Conservation (phyloP, 64 coral and sea anemone genomes). For the Catalaphyllia jardinei region DNA sequence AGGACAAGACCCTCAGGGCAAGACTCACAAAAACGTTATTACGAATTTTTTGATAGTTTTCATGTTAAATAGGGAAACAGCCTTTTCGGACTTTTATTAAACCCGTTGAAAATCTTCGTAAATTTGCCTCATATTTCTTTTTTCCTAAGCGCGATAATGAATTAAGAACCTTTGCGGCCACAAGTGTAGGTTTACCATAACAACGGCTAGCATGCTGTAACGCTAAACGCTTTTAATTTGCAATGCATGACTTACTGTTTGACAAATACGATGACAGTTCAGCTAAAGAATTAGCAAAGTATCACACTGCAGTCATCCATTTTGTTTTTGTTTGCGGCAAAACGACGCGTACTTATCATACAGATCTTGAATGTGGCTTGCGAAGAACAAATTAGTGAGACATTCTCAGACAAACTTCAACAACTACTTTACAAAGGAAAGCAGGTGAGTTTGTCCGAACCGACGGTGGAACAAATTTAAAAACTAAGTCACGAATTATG, state of each 20-base stretch:
- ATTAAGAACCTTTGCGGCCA: background rate
- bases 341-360: background rate
- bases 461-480: constrained; percentile 12
- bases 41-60: too few relatives aligned
- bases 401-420: background rate
- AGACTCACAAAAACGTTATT: too few relatives aligned
- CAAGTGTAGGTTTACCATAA: background rate
- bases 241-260: constrained; percentile 33
- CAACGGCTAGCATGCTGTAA: background rate
- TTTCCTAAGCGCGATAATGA: too few relatives aligned
- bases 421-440: background rate
- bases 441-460: background rate
- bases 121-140: too few relatives aligned
- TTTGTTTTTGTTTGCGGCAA: background rate
- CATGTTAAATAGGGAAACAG: too few relatives aligned
- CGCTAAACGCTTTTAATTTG: constrained; percentile 17
- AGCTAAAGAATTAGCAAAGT: background rate
- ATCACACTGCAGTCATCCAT: background rate
- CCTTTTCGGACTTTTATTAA: too few relatives aligned
- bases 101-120: too few relatives aligned
- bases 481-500: constrained; percentile 24
- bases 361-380: too few relatives aligned
- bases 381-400: background rate
- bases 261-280: background rate
- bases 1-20: too few relatives aligned